Evolutionary conservation across 2,888 invertebrate species (phyloP), one percentile per base, ranked within the genome.

Genomic region (Gastrophysa polygoni): DNA sequence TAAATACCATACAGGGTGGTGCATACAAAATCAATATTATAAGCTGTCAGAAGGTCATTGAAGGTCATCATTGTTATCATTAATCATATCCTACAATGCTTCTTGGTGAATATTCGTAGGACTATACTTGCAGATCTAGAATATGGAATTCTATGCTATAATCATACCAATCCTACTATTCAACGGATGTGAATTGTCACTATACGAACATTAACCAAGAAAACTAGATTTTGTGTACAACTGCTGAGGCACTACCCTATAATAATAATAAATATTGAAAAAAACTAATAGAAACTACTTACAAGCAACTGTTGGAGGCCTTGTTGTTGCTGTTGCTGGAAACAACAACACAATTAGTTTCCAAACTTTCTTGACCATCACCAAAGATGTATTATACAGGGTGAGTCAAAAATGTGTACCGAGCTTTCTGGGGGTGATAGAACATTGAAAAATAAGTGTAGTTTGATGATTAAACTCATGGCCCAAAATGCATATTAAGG

Each of bases 261-360:
- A 54, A 14, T 50, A 52, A 32, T 38, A 52, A 43, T 60, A 44
- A 57, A 49, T 56, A 56, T 47, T 54, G 46, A 17, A 67, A 69
- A 64, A 62, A 58, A 67, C 67, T 67, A 71, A 64, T 52, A 66
- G 75, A 70, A 77, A 77, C 82, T 83, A 91, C 93, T 91, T 89
- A 94, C 94, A 89, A 94, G 88, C 85, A 94, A 89, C 85, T 93
- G 93, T 83, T 93, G 93, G 76, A 94, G 89, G 83, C 93, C 93
- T 83, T 93, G 93, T 85, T 93, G 93, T 85, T 93, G 93, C 85
- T 93, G 92, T 89, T 93, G 92, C 92, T 93, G 88, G 81, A 87
- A 83, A 78, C 80, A 81, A 81, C 80, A 81, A 81, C 80, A 75
- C 68, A 74, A 75, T 77, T 77, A 75, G 73, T 61, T 61, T 52